These are phyloP conservation scores for Poecile atricapillus DNA, from an alignment of 2,113 vertebrate genomes.

Conservation along the genomic window DNA sequence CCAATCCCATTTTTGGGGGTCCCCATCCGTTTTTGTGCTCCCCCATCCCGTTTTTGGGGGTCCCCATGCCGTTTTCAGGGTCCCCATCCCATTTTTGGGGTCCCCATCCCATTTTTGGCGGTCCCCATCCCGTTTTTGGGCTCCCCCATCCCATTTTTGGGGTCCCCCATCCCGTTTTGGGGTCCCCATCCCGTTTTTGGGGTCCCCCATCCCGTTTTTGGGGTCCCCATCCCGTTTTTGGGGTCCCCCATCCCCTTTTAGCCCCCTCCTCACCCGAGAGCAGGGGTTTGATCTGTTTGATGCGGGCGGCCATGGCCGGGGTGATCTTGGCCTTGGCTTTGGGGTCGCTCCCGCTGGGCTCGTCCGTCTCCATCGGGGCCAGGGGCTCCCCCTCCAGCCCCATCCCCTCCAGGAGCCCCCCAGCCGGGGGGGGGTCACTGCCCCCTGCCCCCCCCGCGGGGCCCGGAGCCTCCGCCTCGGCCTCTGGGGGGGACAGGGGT, in stretches of 20 bases:
- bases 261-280: not conserved
- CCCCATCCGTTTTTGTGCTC: too few species aligned
- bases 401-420: not conserved
- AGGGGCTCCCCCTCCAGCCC: not conserved
- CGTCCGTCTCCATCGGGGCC: not conserved
- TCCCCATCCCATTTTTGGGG: too few species aligned
- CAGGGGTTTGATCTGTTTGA: not conserved
- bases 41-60: too few species aligned
- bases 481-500: not conserved
- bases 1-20: too few species aligned
- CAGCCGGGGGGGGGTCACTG: not conserved
- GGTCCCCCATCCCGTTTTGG: too few species aligned
- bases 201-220: too few species aligned
- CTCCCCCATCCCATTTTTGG: too few species aligned
- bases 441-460: not conserved
- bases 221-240: rapidly evolving
- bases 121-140: too few species aligned
- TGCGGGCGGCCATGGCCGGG: not conserved
- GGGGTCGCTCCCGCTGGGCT: not conserved
- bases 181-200: too few species aligned
- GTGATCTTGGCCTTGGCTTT: not conserved
- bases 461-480: not conserved
- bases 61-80: too few species aligned
- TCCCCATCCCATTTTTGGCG: too few species aligned
- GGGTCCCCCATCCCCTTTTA: not conserved